These are phyloP conservation scores for Spodoptera frugiperda DNA, from an alignment of 1,140 invertebrate species.

Conservation along the genomic window DNA sequence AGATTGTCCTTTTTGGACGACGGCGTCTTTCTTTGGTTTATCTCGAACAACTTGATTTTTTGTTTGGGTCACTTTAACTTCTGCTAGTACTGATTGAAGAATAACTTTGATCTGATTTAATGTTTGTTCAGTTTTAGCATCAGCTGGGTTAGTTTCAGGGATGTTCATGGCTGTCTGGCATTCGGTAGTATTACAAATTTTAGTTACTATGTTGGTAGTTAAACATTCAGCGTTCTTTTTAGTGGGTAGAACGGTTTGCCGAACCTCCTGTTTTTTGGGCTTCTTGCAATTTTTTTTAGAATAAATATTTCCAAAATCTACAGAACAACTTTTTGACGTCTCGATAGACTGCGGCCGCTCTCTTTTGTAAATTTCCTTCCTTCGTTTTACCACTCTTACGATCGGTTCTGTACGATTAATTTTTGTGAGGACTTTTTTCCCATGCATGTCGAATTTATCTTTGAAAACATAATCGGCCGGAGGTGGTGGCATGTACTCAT, in stretches of 20 bases:
- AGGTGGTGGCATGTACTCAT: constrained; percentile 40
- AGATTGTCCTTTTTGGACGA: constrained; percentile 71
- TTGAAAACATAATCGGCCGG: constrained; percentile 29
- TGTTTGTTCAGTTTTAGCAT: constrained; percentile 68
- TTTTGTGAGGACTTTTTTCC: constrained; percentile 13
- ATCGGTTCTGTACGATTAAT: constrained; percentile 28
- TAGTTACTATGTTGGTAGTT: constrained; percentile 44
- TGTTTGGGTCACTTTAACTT: constrained; percentile 66
- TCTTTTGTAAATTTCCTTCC: constrained; percentile 34
- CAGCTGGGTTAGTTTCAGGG: constrained; percentile 36
- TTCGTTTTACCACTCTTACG: constrained; percentile 27
- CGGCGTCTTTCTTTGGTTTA: constrained; percentile 68
- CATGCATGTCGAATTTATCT: constrained; percentile 27
- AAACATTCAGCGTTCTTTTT: constrained; percentile 63
- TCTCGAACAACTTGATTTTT: constrained; percentile 52
- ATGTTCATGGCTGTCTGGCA: constrained; percentile 57
- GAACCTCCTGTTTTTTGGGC: neutral
- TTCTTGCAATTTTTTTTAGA: constrained; percentile 51
- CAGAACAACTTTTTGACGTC: constrained; percentile 58
- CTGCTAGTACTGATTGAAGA: constrained; percentile 71
- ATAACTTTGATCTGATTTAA: constrained; percentile 78
- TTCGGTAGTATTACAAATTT: constrained; percentile 48
- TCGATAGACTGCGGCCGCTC: constrained; percentile 43
- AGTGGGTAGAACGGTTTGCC: neutral
- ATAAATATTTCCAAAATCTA: constrained; percentile 66